These are phyloP conservation scores for Esox niger DNA, from an alignment of 2,113 vertebrate genomes.

Conservation along the genomic window DNA sequence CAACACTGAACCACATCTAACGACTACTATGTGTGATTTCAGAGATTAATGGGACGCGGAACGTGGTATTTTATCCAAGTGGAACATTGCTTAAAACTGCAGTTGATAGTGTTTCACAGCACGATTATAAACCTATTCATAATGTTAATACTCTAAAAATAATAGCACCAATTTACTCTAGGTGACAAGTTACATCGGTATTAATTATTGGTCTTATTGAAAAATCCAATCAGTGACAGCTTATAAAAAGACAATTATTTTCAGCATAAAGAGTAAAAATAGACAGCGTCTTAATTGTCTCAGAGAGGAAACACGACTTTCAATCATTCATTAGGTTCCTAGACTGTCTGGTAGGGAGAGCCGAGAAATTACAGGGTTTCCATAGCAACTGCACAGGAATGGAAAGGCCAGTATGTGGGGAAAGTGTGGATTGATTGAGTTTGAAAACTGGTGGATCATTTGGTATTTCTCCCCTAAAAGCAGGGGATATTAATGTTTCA, in stretches of 20 bases:
- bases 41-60: not conserved
- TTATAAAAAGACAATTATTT: slow-evolving; percentile 43
- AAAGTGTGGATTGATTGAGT: slow-evolving; percentile 41
- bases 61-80: not conserved
- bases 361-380: slow-evolving; percentile 53
- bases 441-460: slow-evolving; percentile 31
- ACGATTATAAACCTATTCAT: slow-evolving; percentile 58
- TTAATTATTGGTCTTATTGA: slow-evolving; percentile 16
- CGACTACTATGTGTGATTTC: not conserved
- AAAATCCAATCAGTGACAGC: slow-evolving; percentile 20
- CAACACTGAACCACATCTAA: not conserved
- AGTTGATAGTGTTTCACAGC: slow-evolving; percentile 35
- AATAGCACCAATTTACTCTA: slow-evolving; percentile 27
- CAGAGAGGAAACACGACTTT: slow-evolving; percentile 47
- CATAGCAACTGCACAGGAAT: slow-evolving; percentile 63
- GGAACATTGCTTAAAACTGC: slow-evolving; percentile 2
- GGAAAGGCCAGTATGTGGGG: slow-evolving; percentile 42
- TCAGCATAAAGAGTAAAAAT: slow-evolving; percentile 32
- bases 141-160: slow-evolving; percentile 48
- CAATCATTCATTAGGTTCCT: slow-evolving; percentile 48
- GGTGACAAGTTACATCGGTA: not conserved
- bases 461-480: slow-evolving; percentile 3
- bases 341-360: slow-evolving; percentile 37
- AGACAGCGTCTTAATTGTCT: slow-evolving; percentile 39
- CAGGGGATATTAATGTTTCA: slow-evolving; percentile 8